Conservation (phyloP, 1,140 invertebrate genomes). For the Apis laboriosa region DNA sequence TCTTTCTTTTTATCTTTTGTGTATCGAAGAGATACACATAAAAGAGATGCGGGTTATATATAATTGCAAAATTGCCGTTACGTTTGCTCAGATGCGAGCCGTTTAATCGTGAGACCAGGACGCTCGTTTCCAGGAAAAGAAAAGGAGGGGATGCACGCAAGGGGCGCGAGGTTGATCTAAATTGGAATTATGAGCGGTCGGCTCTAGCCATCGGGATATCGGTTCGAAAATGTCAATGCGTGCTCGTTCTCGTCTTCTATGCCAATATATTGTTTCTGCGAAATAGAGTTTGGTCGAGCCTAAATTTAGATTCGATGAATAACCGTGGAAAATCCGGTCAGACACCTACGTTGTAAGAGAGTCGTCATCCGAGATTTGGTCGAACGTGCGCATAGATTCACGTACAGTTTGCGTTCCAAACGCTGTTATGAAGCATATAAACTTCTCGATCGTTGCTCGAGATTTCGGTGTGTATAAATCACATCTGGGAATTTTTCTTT, state of each 20-base stretch:
- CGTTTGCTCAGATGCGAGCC: background rate
- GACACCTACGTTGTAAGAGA: background rate
- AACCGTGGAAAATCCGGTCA: background rate
- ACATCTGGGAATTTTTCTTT: no score
- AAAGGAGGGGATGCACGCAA: background rate
- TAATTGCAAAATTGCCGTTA: background rate
- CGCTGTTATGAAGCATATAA: no score
- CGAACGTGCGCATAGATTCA: background rate
- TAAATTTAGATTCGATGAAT: constrained; percentile 7
- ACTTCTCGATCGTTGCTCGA: no score
- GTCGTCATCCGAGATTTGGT: background rate
- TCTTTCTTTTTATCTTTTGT: no score
- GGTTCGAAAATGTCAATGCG: constrained; percentile 15
- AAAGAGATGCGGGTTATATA: no score
- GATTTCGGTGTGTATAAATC: no score
- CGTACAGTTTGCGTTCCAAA: no score
- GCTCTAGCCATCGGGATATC: background rate
- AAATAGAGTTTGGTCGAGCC: background rate
- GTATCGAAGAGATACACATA: no score
- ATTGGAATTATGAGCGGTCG: background rate
- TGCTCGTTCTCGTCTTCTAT: background rate
- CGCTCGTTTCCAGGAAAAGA: background rate
- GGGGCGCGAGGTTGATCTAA: background rate
- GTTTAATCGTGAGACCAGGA: background rate
- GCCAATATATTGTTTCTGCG: background rate